These are phyloP conservation scores for Candidula unifasciata DNA, from an alignment of 2,888 invertebrate genomes.

Conservation along the genomic window DNA sequence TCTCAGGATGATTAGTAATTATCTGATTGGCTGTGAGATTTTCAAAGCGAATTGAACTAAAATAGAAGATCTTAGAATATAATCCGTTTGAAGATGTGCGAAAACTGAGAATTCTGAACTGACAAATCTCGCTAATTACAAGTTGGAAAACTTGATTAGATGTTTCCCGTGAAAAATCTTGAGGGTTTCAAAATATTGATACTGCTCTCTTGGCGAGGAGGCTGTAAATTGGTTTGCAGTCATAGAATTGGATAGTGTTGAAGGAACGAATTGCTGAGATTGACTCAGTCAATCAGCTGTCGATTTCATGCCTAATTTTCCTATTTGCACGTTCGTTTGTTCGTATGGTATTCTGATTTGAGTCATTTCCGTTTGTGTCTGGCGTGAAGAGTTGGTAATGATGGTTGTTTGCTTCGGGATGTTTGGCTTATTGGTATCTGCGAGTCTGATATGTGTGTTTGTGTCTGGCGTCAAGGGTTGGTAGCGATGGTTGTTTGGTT, in stretches of 20 bases:
- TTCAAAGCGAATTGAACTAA: neutral
- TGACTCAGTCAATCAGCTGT: neutral
- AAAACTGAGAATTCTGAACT: neutral
- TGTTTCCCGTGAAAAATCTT: neutral
- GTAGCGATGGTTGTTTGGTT: too few species aligned
- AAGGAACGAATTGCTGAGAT: neutral
- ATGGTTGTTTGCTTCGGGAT: too few species aligned
- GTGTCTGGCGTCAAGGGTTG: too few species aligned
- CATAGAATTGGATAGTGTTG: neutral
- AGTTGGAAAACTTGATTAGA: neutral
- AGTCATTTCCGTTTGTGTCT: too few species aligned
- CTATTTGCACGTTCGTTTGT: too few species aligned
- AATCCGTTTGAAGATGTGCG: neutral
- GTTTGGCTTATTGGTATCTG: too few species aligned
- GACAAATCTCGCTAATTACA: neutral
- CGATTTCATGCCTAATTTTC: too few species aligned
- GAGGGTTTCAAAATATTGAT: slow-evolving; percentile 5
- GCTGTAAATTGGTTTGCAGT: neutral
- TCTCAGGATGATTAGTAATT: too few species aligned
- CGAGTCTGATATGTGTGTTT: too few species aligned
- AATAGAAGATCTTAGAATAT: slow-evolving; percentile 5
- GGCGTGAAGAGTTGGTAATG: too few species aligned
- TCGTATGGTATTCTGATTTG: too few species aligned
- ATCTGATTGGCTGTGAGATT: neutral
- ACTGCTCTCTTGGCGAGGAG: neutral